phyloP scores from a whole-genome alignment of 1,140 invertebrate species.

The Bombus pyrosoma region DNA sequence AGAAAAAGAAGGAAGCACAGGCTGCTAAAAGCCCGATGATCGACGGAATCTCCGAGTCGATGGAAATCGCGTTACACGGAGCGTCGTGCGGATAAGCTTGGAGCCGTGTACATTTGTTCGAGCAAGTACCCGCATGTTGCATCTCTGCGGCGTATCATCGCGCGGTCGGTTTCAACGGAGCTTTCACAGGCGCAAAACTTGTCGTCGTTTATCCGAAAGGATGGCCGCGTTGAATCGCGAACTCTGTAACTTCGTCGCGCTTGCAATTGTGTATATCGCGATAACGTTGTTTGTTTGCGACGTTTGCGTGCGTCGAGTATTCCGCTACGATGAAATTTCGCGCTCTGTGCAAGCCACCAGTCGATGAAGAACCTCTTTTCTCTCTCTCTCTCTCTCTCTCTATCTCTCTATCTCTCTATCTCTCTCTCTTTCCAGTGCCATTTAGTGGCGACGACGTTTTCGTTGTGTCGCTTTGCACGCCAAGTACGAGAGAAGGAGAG shows the following conservation, averaged over 20 bases:
- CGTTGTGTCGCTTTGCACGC: too few relatives aligned
- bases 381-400: too few relatives aligned
- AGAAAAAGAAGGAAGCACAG: not conserved
- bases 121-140: conserved; percentile 14
- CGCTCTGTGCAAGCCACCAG: not conserved
- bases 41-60: not conserved
- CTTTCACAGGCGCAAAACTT: conserved; percentile 7
- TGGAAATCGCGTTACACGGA: not conserved
- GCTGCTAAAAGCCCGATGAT: not conserved
- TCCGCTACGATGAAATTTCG: not conserved
- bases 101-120: not conserved
- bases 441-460: too few relatives aligned
- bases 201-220: conserved; percentile 11
- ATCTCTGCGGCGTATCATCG: not conserved
- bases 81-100: not conserved
- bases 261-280: not conserved
- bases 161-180: not conserved
- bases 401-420: too few relatives aligned
- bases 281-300: not conserved
- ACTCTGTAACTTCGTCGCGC: not conserved
- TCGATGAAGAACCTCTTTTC: not conserved
- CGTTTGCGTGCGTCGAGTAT: not conserved
- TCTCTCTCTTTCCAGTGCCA: too few relatives aligned
- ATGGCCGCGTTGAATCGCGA: not conserved
- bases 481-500: too few relatives aligned